phyloP scores from a whole-genome alignment of 1,140 invertebrate genomes.

The Amyelois transitella region DNA sequence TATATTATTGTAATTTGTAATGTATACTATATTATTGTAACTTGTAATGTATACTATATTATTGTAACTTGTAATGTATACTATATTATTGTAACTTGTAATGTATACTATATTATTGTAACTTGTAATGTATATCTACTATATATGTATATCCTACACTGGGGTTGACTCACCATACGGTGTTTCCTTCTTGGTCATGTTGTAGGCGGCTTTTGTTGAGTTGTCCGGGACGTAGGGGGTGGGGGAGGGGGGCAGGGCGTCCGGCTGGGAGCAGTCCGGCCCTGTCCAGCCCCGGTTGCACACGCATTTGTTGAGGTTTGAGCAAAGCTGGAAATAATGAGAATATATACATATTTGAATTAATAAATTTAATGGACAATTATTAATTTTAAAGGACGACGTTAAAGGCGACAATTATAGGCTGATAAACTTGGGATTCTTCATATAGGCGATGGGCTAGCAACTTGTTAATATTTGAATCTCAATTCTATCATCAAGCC shows the following conservation, averaged over 20 bases:
- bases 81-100: too few relatives aligned
- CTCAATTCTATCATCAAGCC: too few relatives aligned
- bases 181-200: constrained; percentile 90
- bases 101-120: too few relatives aligned
- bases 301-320: constrained; percentile 93
- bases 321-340: constrained; percentile 84
- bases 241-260: constrained; percentile 76
- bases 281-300: constrained; percentile 93
- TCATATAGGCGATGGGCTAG: too few relatives aligned
- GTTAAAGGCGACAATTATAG: too few relatives aligned
- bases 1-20: too few relatives aligned
- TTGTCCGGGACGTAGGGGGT: constrained; percentile 61
- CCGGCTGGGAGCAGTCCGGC: constrained; percentile 88
- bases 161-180: constrained; percentile 85
- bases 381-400: neutral
- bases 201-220: constrained; percentile 76
- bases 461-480: too few relatives aligned
- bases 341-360: neutral
- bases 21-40: too few relatives aligned
- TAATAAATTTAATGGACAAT: neutral
- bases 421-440: too few relatives aligned
- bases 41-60: too few relatives aligned
- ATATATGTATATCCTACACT: constrained; percentile 27
- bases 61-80: too few relatives aligned
- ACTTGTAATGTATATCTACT: too few relatives aligned